A percentile compares a stretch with the other conserved stretches of the same genome.
These are phyloP conservation scores for Aphaenogaster floridana DNA, from an alignment of 1,140 invertebrate genomes.

Conservation along the genomic window DNA sequence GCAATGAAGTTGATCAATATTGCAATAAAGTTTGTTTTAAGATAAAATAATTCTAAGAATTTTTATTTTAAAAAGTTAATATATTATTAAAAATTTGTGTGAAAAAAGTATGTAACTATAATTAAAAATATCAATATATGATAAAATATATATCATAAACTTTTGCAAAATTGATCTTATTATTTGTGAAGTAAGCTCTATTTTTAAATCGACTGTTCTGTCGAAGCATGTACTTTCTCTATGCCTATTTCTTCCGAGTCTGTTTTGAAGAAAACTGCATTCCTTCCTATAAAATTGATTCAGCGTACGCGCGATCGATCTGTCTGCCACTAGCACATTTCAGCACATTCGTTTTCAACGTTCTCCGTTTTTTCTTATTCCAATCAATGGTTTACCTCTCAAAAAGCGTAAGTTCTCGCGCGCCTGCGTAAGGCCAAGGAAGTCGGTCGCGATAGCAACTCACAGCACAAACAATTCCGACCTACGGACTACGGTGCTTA, in stretches of 20 bases:
- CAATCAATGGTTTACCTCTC: constrained; percentile 48
- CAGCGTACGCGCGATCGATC: constrained; percentile 10
- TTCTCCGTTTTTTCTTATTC: constrained; percentile 23
- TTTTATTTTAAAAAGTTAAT: neutral
- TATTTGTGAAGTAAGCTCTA: neutral
- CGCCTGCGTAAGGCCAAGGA: constrained; percentile 32
- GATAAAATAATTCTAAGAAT: neutral
- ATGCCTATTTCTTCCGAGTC: neutral
- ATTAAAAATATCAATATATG: constrained; percentile 11
- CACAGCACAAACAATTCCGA: constrained; percentile 53
- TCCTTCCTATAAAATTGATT: constrained; percentile 14
- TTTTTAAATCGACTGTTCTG: neutral
- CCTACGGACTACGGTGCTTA: constrained; percentile 54
- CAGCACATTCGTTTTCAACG: neutral
- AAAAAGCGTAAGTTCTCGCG: neutral
- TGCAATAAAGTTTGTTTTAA: neutral
- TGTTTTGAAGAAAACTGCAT: neutral
- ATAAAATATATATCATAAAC: neutral
- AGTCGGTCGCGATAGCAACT: constrained; percentile 56
- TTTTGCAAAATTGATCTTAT: neutral
- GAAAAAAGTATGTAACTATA: constrained; percentile 3
- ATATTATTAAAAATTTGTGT: neutral
- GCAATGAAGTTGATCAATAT: neutral
- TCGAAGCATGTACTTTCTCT: neutral
- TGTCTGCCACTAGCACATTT: neutral